Percentiles rank a stretch among this genome's conserved stretches.
These are phyloP conservation scores for Anarsia innoxiella DNA, from an alignment of 2,888 invertebrate genomes.

Conservation along the genomic window DNA sequence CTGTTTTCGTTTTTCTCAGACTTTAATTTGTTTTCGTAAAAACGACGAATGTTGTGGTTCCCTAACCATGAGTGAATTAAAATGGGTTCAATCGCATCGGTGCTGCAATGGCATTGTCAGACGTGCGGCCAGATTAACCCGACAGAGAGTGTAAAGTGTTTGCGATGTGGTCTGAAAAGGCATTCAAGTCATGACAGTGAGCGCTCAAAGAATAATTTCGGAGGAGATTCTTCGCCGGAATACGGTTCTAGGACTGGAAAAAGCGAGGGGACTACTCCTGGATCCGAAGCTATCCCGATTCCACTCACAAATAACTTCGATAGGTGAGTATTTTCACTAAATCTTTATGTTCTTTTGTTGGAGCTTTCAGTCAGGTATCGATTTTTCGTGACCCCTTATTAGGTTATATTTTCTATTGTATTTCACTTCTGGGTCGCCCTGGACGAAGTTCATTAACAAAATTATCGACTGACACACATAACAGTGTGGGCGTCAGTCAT, in stretches of 20 bases:
- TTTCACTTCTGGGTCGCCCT: slow-evolving; percentile 43
- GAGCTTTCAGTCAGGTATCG: slow-evolving; percentile 54
- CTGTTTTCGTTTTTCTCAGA: slow-evolving; percentile 70
- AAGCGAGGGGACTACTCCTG: slow-evolving; percentile 63
- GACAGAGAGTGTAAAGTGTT: slow-evolving; percentile 87
- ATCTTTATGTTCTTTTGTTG: slow-evolving; percentile 45
- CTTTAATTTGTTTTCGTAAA: slow-evolving; percentile 58
- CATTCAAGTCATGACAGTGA: slow-evolving; percentile 75
- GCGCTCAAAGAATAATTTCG: slow-evolving; percentile 50
- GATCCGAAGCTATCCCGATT: slow-evolving; percentile 60
- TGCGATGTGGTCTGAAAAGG: slow-evolving; percentile 85
- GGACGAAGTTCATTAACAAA: slow-evolving; percentile 48
- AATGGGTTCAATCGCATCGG: slow-evolving; percentile 96
- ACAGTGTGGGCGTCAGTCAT: slow-evolving; percentile 45
- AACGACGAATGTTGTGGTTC: slow-evolving; percentile 67
- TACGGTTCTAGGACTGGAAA: slow-evolving; percentile 57
- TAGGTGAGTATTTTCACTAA: slow-evolving; percentile 50
- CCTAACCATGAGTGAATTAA: slow-evolving; percentile 75
- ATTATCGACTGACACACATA: slow-evolving; percentile 41
- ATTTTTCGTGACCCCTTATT: slow-evolving; percentile 62
- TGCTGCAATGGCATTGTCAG: slow-evolving; percentile 94
- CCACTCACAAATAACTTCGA: slow-evolving; percentile 58
- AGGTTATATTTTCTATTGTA: slow-evolving; percentile 65
- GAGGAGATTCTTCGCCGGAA: slow-evolving; percentile 59
- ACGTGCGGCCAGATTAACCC: slow-evolving; percentile 92